A percentile compares a stretch with the other conserved stretches of the same genome.
Conservation (phyloP, 2,113 vertebrate genomes). For the Anser brachyrhynchus region DNA sequence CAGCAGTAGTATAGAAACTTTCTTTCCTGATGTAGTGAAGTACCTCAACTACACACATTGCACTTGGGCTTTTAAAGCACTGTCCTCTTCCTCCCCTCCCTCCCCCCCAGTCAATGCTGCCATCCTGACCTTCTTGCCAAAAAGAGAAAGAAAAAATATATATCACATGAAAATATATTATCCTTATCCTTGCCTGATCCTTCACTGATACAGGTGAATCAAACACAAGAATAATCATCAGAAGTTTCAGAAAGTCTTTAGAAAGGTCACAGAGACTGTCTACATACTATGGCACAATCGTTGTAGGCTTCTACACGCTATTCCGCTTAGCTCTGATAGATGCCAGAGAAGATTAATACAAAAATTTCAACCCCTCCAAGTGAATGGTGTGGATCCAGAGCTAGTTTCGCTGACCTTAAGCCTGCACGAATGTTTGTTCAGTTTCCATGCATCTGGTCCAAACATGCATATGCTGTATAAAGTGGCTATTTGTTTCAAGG, state of each 20-base stretch:
- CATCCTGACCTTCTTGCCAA: constrained; percentile 5
- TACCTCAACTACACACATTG: constrained; percentile 32
- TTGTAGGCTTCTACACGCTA: constrained; percentile 45
- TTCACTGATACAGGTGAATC: constrained; percentile 73
- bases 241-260: constrained; percentile 44
- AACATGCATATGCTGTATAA: constrained; percentile 50
- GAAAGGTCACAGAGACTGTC: constrained; percentile 66
- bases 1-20: constrained; percentile 18
- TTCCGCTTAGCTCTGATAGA: not conserved
- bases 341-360: not conserved
- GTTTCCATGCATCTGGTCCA: constrained; percentile 52
- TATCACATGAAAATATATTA: constrained; percentile 69
- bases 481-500: constrained; percentile 78
- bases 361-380: not conserved
- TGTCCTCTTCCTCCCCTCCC: not conserved
- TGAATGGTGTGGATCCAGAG: not conserved
- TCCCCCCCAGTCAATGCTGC: not conserved
- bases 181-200: constrained; percentile 67
- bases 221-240: constrained; percentile 65
- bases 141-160: constrained; percentile 10
- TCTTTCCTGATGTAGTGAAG: constrained; percentile 29
- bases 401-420: not conserved
- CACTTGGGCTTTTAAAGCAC: constrained; percentile 36
- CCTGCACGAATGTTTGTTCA: constrained; percentile 54
- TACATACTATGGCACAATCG: constrained; percentile 50